Conservation (phyloP, 2,888 invertebrate species). For the Petrophora chlorosata region DNA sequence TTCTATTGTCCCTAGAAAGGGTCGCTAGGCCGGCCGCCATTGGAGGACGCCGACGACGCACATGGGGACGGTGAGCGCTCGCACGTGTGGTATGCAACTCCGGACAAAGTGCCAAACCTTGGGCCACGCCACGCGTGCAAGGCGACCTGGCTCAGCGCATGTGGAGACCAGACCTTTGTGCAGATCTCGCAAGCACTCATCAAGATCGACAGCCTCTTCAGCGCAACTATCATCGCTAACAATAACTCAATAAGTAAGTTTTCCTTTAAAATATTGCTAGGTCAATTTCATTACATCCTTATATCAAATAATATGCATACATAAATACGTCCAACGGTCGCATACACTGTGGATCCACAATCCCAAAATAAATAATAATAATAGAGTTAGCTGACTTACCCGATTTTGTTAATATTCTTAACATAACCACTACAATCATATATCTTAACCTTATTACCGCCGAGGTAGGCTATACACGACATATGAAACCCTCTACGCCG, state of each 20-base stretch:
- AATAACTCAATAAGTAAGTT: slow-evolving; percentile 90
- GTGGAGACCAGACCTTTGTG: slow-evolving; percentile 97
- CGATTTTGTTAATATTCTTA: too few relatives aligned
- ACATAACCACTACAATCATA: too few relatives aligned
- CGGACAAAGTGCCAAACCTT: slow-evolving; percentile 90
- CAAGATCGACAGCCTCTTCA: slow-evolving; percentile 93
- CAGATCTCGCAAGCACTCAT: slow-evolving; percentile 96
- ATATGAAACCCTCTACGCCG: too few relatives aligned
- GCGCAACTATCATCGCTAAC: slow-evolving; percentile 95
- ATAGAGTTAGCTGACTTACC: too few relatives aligned
- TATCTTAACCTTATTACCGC: too few relatives aligned
- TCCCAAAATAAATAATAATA: too few relatives aligned
- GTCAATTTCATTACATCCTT: too few relatives aligned
- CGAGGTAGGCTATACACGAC: too few relatives aligned
- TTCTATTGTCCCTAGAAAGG: slow-evolving; percentile 73
- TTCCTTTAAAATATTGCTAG: too few relatives aligned
- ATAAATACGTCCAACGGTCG: too few relatives aligned
- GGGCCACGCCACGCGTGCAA: slow-evolving; percentile 94
- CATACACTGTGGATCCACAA: too few relatives aligned
- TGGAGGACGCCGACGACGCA: slow-evolving; percentile 59
- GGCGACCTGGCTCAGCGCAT: slow-evolving; percentile 97
- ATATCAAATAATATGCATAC: too few relatives aligned
- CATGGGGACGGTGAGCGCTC: slow-evolving; percentile 67
- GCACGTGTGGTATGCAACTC: slow-evolving; percentile 88
- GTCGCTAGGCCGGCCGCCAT: slow-evolving; percentile 79